These are phyloP conservation scores for Tetragnatha versicolor DNA, from an alignment of 1,140 invertebrate species.

Conservation along the genomic window DNA sequence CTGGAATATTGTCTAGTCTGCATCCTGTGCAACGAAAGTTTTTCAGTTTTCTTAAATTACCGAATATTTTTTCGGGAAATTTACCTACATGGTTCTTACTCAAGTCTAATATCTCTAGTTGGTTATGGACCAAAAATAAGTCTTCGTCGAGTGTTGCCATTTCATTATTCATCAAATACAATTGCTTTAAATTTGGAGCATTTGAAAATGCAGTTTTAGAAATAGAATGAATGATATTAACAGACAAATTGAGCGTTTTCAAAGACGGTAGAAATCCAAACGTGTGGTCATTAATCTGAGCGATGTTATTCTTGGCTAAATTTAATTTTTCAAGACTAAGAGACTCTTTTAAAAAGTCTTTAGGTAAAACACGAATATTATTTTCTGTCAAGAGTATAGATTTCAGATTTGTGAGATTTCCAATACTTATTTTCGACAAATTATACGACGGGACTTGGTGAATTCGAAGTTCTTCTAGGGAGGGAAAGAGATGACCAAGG, in stretches of 20 bases:
- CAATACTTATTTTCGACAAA: neutral
- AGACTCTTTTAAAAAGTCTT: neutral
- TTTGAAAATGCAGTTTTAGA: neutral
- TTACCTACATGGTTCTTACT: slow-evolving; percentile 4
- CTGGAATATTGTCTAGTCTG: neutral
- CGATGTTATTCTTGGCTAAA: slow-evolving; percentile 21
- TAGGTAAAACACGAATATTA: neutral
- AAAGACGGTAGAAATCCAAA: neutral
- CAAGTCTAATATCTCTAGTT: neutral
- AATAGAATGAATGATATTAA: slow-evolving; percentile 5
- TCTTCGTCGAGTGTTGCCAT: neutral
- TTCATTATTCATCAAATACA: slow-evolving; percentile 27
- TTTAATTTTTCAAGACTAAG: neutral
- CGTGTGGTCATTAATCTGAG: neutral
- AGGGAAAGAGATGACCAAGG: too few species aligned
- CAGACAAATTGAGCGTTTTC: slow-evolving; percentile 13
- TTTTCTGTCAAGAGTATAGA: neutral
- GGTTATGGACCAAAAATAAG: neutral
- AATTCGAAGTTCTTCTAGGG: too few species aligned
- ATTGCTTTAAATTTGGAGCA: neutral
- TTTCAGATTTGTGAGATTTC: neutral
- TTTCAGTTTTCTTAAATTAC: slow-evolving; percentile 12
- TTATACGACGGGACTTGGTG: too few species aligned
- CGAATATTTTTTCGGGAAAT: slow-evolving; percentile 12
- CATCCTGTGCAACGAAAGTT: neutral